These are phyloP conservation scores for Daphoenositta chrysoptera DNA, from an alignment of 2,113 vertebrate species.

Conservation along the genomic window DNA sequence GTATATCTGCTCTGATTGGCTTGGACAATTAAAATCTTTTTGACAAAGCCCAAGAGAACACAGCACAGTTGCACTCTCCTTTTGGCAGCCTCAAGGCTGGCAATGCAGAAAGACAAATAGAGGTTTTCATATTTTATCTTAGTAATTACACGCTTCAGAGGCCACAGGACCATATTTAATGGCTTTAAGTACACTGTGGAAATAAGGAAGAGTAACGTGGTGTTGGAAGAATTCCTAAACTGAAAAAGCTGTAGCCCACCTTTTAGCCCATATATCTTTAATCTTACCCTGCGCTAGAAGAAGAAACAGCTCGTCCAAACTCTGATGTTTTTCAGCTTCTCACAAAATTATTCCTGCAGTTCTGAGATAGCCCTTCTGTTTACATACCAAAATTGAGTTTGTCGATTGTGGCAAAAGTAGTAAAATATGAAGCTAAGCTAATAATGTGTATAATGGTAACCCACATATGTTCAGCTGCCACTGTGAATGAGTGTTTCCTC, in stretches of 20 bases:
- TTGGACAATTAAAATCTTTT: neutral
- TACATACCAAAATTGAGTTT: neutral
- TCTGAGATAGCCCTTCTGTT: neutral
- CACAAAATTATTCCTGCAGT: neutral
- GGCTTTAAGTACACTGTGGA: conserved; percentile 11
- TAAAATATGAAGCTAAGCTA: neutral
- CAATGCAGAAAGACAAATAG: conserved; percentile 4
- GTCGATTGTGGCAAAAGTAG: neutral
- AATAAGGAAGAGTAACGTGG: neutral
- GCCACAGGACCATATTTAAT: conserved; percentile 18
- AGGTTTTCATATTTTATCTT: conserved; percentile 40
- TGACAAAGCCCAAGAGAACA: neutral
- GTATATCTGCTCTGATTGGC: neutral
- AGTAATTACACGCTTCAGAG: conserved; percentile 49
- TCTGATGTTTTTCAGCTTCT: neutral
- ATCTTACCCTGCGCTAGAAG: neutral
- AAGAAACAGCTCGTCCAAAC: neutral
- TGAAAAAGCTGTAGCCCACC: neutral
- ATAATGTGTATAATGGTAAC: neutral
- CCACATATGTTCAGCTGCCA: neutral
- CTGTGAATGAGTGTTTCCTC: neutral
- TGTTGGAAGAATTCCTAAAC: neutral
- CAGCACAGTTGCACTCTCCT: neutral
- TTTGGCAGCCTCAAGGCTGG: neutral
- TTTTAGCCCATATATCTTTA: neutral